A percentile compares a stretch with the other conserved stretches of the same genome.
phyloP scores from a whole-genome alignment of 1,140 invertebrate species.

The Drosophila jambulina region DNA sequence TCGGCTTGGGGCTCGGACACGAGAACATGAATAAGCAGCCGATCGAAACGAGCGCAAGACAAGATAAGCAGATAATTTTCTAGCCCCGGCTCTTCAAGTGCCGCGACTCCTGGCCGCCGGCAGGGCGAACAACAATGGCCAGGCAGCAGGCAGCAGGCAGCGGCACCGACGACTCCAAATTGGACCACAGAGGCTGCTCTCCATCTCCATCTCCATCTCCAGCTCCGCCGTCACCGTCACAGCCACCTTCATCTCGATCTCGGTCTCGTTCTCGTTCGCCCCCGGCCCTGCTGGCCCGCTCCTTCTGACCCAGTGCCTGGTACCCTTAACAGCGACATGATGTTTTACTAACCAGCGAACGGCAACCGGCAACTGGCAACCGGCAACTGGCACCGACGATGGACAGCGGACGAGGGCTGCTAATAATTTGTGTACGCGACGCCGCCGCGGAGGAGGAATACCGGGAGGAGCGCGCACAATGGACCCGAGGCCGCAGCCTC shows the following conservation, averaged over 20 bases:
- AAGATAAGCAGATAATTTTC: conserved; percentile 85
- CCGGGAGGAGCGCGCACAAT: conserved; percentile 38
- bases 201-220: background rate
- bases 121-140: conserved; percentile 33
- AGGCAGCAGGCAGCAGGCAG: background rate
- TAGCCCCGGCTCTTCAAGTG: conserved; percentile 61
- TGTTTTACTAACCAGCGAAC: conserved; percentile 79
- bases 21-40: conserved; percentile 81
- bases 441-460: conserved; percentile 32
- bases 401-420: conserved; percentile 56
- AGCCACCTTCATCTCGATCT: background rate
- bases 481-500: conserved; percentile 17
- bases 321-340: conserved; percentile 79
- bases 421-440: conserved; percentile 79
- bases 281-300: background rate
- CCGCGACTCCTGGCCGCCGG: conserved; percentile 54
- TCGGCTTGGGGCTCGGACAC: conserved; percentile 11
- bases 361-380: conserved; percentile 37
- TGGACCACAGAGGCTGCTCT: conserved; percentile 76
- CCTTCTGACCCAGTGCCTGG: conserved; percentile 56
- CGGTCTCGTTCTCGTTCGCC: background rate
- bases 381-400: background rate
- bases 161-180: conserved; percentile 65
- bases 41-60: conserved; percentile 81
- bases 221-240: background rate